Evolutionary conservation across 2,113 vertebrate genomes (phyloP).

Genomic region (Burhinus bistriatus): DNA sequence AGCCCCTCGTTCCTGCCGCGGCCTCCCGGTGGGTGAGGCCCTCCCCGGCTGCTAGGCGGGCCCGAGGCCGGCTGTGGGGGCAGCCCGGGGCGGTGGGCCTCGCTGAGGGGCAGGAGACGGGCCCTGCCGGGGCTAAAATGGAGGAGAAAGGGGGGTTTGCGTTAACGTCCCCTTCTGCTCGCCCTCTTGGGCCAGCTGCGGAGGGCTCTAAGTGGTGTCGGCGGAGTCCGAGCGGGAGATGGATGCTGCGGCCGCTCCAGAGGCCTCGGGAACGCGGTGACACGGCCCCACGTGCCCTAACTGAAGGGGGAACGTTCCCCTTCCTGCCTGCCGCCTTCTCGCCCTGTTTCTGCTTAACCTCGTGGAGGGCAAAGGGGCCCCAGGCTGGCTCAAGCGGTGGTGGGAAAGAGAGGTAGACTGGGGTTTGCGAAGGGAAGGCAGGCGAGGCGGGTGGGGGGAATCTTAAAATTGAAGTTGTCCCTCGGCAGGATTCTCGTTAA

Average conservation of each 20-base stretch:
- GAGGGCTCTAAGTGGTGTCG: accelerated
- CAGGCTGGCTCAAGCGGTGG: background rate
- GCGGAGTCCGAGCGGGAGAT: accelerated
- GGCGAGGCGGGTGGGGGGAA: accelerated
- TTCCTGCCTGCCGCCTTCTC: too few relatives aligned
- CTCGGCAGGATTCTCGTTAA: background rate
- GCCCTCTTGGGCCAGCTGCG: accelerated
- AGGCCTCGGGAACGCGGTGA: background rate
- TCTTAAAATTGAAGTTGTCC: background rate
- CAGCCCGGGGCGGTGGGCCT: too few relatives aligned
- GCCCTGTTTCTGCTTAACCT: accelerated
- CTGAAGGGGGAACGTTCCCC: accelerated
- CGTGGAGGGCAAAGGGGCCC: accelerated
- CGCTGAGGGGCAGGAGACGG: too few relatives aligned
- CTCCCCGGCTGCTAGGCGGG: background rate
- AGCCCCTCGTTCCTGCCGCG: accelerated
- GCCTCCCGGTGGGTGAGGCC: accelerated
- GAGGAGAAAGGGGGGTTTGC: background rate
- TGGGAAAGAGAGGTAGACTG: background rate
- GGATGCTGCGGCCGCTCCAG: accelerated
- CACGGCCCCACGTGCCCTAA: accelerated
- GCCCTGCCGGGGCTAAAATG: background rate
- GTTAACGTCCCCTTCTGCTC: too few relatives aligned
- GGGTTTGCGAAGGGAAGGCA: background rate
- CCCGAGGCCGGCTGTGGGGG: background rate